These are phyloP conservation scores for Zalophus californianus DNA, from an alignment of 2,797 vertebrate species.

Conservation along the genomic window DNA sequence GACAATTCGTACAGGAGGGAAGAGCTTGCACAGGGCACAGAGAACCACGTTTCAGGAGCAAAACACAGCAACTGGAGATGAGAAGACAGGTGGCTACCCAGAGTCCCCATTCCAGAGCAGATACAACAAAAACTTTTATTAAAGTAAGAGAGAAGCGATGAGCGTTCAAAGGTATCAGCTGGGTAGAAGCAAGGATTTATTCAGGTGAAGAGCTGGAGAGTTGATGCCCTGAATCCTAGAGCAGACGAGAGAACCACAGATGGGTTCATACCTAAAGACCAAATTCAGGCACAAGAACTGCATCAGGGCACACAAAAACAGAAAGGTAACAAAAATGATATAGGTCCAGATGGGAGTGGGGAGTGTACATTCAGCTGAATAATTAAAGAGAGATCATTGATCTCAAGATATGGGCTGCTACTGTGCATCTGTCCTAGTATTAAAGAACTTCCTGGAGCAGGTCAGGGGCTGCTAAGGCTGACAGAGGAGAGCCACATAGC, in stretches of 20 bases:
- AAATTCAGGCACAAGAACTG: not conserved
- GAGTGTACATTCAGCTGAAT: not conserved
- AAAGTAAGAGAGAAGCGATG: not conserved
- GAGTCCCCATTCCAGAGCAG: not conserved
- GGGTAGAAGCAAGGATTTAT: not conserved
- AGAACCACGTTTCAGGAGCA: not conserved
- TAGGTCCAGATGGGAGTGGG: fast-evolving
- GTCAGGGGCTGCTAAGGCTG: too few species aligned
- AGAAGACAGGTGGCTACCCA: not conserved
- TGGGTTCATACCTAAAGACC: not conserved
- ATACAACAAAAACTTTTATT: too few species aligned
- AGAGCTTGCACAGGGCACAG: not conserved
- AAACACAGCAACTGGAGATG: not conserved
- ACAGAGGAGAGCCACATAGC: not conserved
- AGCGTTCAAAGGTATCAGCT: too few species aligned
- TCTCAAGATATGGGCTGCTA: not conserved
- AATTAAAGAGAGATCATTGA: not conserved
- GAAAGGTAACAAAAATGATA: not conserved
- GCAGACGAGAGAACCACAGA: not conserved
- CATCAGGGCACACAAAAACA: not conserved
- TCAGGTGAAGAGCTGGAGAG: not conserved
- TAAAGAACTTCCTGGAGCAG: not conserved
- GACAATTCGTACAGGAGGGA: not conserved
- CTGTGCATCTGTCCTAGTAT: not conserved
- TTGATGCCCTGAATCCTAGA: not conserved